A percentile compares a stretch with the other conserved stretches of the same genome.
Conservation (phyloP, 2,888 invertebrate genomes). For the Philonicus albiceps region DNA sequence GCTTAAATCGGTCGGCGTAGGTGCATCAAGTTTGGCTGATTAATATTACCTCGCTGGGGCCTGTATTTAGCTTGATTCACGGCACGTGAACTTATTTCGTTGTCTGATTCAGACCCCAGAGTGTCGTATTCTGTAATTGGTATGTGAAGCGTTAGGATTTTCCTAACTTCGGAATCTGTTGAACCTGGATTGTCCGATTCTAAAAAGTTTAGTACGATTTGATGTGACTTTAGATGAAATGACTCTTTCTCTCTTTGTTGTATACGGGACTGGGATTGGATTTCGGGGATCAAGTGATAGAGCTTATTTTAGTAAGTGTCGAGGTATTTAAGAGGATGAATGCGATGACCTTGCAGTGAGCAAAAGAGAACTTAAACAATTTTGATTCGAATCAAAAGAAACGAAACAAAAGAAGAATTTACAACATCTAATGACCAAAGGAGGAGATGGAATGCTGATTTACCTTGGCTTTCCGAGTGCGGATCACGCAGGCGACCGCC, state of each 20-base stretch:
- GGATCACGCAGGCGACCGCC: conserved; percentile 79
- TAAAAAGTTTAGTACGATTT: conserved; percentile 65
- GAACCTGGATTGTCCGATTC: conserved; percentile 95
- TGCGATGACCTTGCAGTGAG: background rate
- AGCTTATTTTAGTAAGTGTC: background rate
- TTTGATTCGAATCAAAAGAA: background rate
- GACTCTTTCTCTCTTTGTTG: conserved; percentile 47
- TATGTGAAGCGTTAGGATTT: conserved; percentile 90
- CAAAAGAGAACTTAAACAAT: background rate
- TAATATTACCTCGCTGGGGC: conserved; percentile 59
- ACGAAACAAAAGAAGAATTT: conserved; percentile 35
- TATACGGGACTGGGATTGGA: background rate
- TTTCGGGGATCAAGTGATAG: background rate
- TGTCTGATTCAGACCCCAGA: conserved; percentile 80
- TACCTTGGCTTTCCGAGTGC: conserved; percentile 86
- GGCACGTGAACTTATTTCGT: conserved; percentile 76
- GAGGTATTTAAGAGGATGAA: background rate
- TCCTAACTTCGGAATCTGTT: conserved; percentile 93
- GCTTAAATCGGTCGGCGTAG: conserved; percentile 35
- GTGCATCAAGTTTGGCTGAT: background rate
- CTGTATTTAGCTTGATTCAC: conserved; percentile 63
- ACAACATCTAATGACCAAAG: background rate
- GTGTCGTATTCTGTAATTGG: conserved; percentile 94
- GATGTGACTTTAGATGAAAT: conserved; percentile 51
- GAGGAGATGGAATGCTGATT: conserved; percentile 27